Evolutionary conservation across 2,797 vertebrate genomes (phyloP).

Genomic region (Pseudochirops cupreus): DNA sequence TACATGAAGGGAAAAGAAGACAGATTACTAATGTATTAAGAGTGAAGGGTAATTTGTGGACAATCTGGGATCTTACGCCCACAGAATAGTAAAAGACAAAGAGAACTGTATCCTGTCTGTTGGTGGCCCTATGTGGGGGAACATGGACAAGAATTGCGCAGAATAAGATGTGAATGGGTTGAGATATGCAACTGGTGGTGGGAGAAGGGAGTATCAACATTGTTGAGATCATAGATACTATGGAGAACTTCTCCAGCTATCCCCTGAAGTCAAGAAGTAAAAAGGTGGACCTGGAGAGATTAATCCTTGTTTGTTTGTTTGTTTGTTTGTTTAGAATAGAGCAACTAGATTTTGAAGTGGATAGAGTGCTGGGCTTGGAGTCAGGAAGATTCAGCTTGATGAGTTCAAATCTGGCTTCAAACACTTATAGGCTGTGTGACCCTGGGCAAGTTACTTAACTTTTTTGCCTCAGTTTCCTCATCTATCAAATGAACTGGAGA

Average conservation of each 20-base stretch:
- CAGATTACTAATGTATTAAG: background rate
- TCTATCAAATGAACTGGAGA: background rate
- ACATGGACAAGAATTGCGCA: background rate
- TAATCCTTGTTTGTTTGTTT: background rate
- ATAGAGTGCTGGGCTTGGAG: background rate
- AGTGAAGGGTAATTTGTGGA: background rate
- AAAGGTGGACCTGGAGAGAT: background rate
- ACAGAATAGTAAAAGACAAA: background rate
- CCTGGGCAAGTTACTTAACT: background rate
- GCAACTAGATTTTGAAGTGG: background rate
- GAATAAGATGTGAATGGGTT: background rate
- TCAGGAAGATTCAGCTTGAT: background rate
- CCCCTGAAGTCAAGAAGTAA: background rate
- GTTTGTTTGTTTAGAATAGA: background rate
- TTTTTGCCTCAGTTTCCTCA: background rate
- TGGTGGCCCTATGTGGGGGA: background rate
- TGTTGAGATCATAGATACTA: background rate
- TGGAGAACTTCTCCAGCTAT: background rate
- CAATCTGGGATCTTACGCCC: background rate
- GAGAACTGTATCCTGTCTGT: background rate
- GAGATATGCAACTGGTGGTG: background rate
- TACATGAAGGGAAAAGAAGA: background rate
- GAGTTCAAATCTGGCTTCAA: background rate
- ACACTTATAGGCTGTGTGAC: background rate
- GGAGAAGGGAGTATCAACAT: background rate